Evolutionary conservation across 2,888 invertebrate genomes (phyloP).

Genomic region (Cabera pusaria): DNA sequence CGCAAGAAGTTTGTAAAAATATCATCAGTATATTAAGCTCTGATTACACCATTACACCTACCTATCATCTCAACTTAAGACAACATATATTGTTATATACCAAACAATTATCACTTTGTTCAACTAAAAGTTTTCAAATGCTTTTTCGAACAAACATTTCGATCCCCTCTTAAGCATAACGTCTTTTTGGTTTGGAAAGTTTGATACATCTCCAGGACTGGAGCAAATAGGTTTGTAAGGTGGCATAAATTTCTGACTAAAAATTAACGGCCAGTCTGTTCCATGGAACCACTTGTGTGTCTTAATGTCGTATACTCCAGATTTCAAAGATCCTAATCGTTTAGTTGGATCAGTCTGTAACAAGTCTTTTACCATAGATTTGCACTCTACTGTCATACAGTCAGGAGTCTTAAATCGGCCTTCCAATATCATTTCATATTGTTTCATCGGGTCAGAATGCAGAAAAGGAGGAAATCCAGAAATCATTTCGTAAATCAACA

Average conservation of each 20-base stretch:
- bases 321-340: conserved; percentile 93
- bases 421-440: conserved; percentile 96
- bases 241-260: conserved; percentile 87
- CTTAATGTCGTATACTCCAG: conserved; percentile 95
- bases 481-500: conserved; percentile 93
- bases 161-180: conserved; percentile 68
- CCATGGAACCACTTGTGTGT: conserved; percentile 93
- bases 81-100: no score
- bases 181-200: conserved; percentile 86
- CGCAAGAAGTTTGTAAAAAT: no score
- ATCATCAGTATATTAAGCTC: no score
- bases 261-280: conserved; percentile 91
- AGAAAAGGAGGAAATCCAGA: conserved; percentile 96
- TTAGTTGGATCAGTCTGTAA: conserved; percentile 82
- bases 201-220: conserved; percentile 84
- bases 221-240: conserved; percentile 83
- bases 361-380: conserved; percentile 90
- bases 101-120: no score
- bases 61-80: no score
- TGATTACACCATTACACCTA: no score
- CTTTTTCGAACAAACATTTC: conserved; percentile 80
- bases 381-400: conserved; percentile 90
- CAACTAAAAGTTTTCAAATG: conserved; percentile 87
- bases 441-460: conserved; percentile 92
- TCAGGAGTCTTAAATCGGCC: conserved; percentile 92